Evolutionary conservation across 2,888 invertebrate species (phyloP), one percentile per base, ranked within the genome.

Genomic region (Noctua fimbriata): DNA sequence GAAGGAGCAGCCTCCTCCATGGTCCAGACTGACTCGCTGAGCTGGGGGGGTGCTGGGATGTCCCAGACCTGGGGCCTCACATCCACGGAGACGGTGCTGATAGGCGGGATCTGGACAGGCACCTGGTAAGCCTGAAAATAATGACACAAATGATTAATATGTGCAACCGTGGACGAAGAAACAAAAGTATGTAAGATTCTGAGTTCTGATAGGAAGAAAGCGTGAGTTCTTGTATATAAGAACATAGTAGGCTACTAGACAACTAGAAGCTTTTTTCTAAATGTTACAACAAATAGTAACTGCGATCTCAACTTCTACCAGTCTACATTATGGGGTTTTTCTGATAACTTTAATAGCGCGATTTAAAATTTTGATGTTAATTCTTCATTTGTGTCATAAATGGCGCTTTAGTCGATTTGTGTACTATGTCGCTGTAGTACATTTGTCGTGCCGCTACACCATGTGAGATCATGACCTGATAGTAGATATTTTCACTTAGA

Each of bases 61-160:
- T 83, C 69, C 44, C 58, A 63, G 10, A 76, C 1, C 36, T 63
- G n/a, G 4, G 86, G 76, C 9, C 52, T 32, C 18, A 67, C 75
- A 18, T 86, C 73, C 28, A 86, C n/a, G 1, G 86, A 69, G 4
- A 86, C 49, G 5, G 66, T n/a, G 36, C 44, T 76, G 18, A 73
- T 58, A 32, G 79, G 73, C 1, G 47, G 32, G 9, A 55, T 41
- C 32, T 73, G 72, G 14, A 71, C 0, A 0, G 84, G 86, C 16
- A 76, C 21, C 58, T 86, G 47, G n/a, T 74, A 9, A 0, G 63
- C 28, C 85, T 83, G 73, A 3, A 47, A 86, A 79, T 14, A 21
- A 49, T 4, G 1, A 41, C 28, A 73, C 28, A 32, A 32, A 60
- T 60, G 2, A 28, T 60, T 28, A 28, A 28, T 60, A 60, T 60